These are phyloP conservation scores for Acromyrmex heyeri DNA, from an alignment of 1,140 invertebrate genomes.

Conservation along the genomic window DNA sequence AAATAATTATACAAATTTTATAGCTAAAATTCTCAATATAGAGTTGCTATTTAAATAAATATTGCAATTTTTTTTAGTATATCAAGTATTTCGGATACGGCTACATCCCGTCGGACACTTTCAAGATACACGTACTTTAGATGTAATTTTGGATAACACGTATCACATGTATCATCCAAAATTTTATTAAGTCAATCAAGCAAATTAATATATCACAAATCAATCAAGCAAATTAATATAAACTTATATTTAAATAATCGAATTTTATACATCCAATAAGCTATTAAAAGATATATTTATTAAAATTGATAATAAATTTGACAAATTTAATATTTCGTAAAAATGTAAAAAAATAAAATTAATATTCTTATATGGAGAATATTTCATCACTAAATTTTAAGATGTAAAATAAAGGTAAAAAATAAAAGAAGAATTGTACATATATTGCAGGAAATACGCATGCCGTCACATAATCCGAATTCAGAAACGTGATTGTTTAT, in stretches of 20 bases:
- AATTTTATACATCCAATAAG: neutral
- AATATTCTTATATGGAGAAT: neutral
- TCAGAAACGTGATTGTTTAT: neutral
- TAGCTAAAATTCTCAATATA: neutral
- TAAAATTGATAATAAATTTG: neutral
- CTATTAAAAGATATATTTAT: neutral
- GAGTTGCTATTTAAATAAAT: neutral
- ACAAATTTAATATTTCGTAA: neutral
- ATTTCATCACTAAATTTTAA: neutral
- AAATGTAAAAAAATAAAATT: neutral
- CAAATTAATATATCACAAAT: neutral
- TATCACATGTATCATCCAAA: neutral
- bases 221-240: neutral
- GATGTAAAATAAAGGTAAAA: neutral
- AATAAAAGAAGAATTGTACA: neutral
- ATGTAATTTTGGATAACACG: too few species aligned
- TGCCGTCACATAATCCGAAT: neutral
- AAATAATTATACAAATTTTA: neutral
- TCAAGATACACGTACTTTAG: neutral
- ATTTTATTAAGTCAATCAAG: neutral
- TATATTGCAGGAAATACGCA: neutral
- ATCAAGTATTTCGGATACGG: neutral
- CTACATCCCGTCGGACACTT: constrained; percentile 6
- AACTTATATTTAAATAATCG: neutral
- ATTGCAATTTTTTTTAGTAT: neutral